A percentile compares a stretch with the other conserved stretches of the same genome.
Conservation (phyloP, 2,888 invertebrate species). For the Drosophila imparisetae region DNA sequence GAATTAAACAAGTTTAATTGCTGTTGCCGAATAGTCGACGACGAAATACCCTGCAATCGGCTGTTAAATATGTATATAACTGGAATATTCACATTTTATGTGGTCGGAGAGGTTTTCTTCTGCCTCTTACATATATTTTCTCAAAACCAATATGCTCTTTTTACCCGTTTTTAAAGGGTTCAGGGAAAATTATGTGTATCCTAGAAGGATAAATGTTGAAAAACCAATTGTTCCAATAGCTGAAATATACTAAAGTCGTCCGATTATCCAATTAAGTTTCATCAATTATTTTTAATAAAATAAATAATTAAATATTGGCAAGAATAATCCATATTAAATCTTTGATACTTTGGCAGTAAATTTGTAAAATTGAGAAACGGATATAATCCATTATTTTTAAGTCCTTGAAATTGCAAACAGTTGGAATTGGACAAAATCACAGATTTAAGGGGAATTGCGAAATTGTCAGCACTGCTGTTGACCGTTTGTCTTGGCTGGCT, state of each 20-base stretch:
- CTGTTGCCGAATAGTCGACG: not conserved
- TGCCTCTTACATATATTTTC: too few relatives aligned
- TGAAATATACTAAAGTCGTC: too few relatives aligned
- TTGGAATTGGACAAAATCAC: not conserved
- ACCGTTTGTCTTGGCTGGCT: constrained; percentile 46
- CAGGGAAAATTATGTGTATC: too few relatives aligned
- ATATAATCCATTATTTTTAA: not conserved
- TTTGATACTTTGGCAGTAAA: not conserved
- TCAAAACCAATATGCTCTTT: too few relatives aligned
- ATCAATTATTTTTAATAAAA: not conserved
- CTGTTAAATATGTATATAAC: not conserved
- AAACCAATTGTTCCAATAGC: too few relatives aligned
- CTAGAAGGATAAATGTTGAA: too few relatives aligned
- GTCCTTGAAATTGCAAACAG: not conserved
- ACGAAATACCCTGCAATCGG: not conserved
- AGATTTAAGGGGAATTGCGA: not conserved
- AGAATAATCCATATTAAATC: not conserved
- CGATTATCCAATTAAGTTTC: not conserved
- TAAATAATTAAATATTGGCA: not conserved
- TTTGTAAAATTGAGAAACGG: not conserved
- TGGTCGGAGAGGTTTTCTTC: too few relatives aligned
- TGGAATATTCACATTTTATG: not conserved
- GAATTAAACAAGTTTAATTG: not conserved
- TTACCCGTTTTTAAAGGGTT: too few relatives aligned
- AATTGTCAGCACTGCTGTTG: constrained; percentile 23